Conservation (phyloP, 1,140 invertebrate species). For the Ditylenchus dipsaci region DNA sequence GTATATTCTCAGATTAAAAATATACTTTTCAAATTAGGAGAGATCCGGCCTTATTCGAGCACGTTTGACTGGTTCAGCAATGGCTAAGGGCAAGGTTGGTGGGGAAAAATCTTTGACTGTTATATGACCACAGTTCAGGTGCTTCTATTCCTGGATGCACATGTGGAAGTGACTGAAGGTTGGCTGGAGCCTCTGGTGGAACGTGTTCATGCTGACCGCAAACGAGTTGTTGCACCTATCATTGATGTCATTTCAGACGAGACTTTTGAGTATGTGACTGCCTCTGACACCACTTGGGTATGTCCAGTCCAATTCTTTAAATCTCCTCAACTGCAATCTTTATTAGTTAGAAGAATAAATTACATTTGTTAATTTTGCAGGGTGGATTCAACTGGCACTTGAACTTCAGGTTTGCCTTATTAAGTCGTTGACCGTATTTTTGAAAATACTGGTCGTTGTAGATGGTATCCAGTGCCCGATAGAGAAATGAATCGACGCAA, state of each 20-base stretch:
- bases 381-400: conserved; percentile 86
- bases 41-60: conserved; percentile 79
- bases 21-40: conserved; percentile 41
- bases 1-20: too few species aligned
- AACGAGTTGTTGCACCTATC: conserved; percentile 79
- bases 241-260: conserved; percentile 91
- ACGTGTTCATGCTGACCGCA: conserved; percentile 69
- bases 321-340: too few species aligned
- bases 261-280: conserved; percentile 83
- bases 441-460: conserved; percentile 48
- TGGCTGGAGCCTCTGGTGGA: conserved; percentile 81
- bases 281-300: conserved; percentile 91
- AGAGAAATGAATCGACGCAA: conserved; percentile 47
- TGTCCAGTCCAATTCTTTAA: too few species aligned
- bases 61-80: conserved; percentile 73
- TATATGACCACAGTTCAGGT: conserved; percentile 61
- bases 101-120: too few species aligned
- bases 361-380: too few species aligned
- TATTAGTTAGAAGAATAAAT: too few species aligned
- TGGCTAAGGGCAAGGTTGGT: conserved; percentile 68
- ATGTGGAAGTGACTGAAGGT: conserved; percentile 81
- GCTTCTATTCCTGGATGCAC: conserved; percentile 82
- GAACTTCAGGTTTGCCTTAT: conserved; percentile 67
- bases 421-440: background rate
- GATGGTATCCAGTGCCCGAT: conserved; percentile 68